These are phyloP conservation scores for Cataglyphis rosenhaueri DNA, from an alignment of 2,888 invertebrate species.

Conservation along the genomic window DNA sequence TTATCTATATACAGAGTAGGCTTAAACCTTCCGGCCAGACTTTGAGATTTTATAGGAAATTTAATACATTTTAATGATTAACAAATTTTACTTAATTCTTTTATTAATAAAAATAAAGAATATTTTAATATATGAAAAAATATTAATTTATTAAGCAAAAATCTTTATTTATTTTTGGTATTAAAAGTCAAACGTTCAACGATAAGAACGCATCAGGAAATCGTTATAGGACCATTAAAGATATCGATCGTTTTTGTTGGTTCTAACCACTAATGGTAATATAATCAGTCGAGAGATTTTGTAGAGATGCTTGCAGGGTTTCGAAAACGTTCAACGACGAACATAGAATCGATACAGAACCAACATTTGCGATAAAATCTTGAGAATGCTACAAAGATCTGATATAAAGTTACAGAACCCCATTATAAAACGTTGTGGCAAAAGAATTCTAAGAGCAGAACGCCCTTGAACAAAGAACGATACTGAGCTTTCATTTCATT, in stretches of 20 bases:
- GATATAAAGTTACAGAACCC: not conserved
- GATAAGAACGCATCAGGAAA: slow-evolving; percentile 21
- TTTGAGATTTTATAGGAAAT: too few species aligned
- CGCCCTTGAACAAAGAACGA: not conserved
- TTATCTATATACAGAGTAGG: not conserved
- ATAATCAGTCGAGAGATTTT: slow-evolving; percentile 15
- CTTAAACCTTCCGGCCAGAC: too few species aligned
- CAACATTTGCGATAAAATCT: slow-evolving; percentile 8
- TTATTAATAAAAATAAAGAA: not conserved
- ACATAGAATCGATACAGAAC: slow-evolving; percentile 6
- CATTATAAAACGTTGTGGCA: not conserved
- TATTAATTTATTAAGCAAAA: not conserved
- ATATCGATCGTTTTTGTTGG: slow-evolving; percentile 8
- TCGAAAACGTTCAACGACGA: not conserved
- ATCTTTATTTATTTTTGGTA: slow-evolving; percentile 22
- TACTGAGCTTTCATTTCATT: not conserved
- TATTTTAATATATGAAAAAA: not conserved
- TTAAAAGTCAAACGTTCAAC: not conserved
- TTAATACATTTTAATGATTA: not conserved
- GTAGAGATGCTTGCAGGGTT: not conserved
- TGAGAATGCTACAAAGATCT: slow-evolving; percentile 1
- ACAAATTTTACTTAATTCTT: not conserved
- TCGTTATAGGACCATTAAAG: not conserved
- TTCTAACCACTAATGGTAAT: slow-evolving; percentile 4
- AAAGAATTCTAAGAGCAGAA: slow-evolving; percentile 18